Percentiles rank a stretch among this genome's conserved stretches.
Evolutionary conservation across 2,113 vertebrate genomes (phyloP).

Genomic region (Podarcis raffonei): DNA sequence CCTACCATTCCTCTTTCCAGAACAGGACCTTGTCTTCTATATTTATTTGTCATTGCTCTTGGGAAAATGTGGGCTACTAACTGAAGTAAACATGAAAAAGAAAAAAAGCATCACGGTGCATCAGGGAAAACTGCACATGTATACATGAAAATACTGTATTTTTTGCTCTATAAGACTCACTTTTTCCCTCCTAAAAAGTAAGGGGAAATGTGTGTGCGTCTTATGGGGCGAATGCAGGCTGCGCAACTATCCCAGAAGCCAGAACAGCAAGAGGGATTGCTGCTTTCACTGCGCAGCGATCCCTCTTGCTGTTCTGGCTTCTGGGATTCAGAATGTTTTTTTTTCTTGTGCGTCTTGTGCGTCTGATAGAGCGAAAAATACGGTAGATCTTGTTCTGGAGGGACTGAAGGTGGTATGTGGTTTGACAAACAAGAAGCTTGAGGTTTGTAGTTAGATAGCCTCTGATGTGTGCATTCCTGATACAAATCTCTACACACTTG

Average conservation of each 20-base stretch:
- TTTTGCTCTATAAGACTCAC: no score
- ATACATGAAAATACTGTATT: not conserved
- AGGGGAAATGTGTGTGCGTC: no score
- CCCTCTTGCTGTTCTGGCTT: no score
- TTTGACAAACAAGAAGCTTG: not conserved
- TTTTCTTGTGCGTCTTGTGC: no score
- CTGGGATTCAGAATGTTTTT: no score
- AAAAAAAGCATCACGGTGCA: not conserved
- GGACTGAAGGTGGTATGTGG: not conserved
- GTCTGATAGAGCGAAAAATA: no score
- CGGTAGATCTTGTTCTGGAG: not conserved
- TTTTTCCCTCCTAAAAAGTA: no score
- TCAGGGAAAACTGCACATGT: not conserved
- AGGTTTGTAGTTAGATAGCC: not conserved
- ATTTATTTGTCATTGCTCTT: not conserved
- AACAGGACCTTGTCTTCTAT: constrained; percentile 16
- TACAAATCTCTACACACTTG: not conserved
- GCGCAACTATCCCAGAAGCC: no score
- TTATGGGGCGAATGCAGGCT: no score
- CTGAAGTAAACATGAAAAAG: not conserved
- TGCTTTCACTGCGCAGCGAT: no score
- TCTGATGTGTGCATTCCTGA: constrained; percentile 1
- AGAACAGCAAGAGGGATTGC: no score
- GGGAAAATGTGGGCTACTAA: not conserved
- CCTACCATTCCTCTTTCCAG: not conserved